These are phyloP conservation scores for Scelioninae gen. 2 DNA, from an alignment of 2,888 invertebrate species.

Conservation along the genomic window DNA sequence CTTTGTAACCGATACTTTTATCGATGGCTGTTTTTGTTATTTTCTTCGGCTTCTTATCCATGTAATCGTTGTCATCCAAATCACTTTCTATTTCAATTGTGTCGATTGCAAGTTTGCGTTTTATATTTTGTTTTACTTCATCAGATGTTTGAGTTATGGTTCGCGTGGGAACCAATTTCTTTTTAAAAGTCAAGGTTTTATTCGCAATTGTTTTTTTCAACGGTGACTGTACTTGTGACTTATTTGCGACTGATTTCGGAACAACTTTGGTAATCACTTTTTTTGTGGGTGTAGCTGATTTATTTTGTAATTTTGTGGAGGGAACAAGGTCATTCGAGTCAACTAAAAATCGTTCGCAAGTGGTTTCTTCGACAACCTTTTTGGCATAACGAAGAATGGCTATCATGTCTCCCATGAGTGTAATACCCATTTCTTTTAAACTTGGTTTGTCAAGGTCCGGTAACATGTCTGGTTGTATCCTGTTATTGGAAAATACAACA, in stretches of 20 bases:
- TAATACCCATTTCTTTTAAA: conserved; percentile 91
- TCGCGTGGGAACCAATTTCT: conserved; percentile 61
- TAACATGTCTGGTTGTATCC: conserved; percentile 91
- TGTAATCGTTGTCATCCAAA: conserved; percentile 62
- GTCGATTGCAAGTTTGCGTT: conserved; percentile 67
- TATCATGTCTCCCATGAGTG: conserved; percentile 81
- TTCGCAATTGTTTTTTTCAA: conserved; percentile 57
- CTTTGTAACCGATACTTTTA: conserved; percentile 75
- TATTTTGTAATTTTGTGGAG: conserved; percentile 48
- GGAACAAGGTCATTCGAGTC: conserved; percentile 68
- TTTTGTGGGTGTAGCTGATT: conserved; percentile 44
- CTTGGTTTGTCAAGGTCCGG: conserved; percentile 91
- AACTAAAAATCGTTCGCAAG: conserved; percentile 72
- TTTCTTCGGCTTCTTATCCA: conserved; percentile 36
- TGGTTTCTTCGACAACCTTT: conserved; percentile 77
- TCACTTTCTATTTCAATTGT: conserved; percentile 60
- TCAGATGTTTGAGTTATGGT: conserved; percentile 58
- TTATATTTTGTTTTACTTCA: conserved; percentile 56
- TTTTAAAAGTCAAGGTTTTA: conserved; percentile 61
- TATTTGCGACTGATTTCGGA: conserved; percentile 62
- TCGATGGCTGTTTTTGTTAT: conserved; percentile 68
- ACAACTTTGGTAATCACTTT: conserved; percentile 64
- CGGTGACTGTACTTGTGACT: conserved; percentile 64
- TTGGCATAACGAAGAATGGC: conserved; percentile 81
- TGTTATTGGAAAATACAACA: conserved; percentile 89